Conservation (phyloP, 2,888 invertebrate genomes). For the Glaucopsyche alexis region DNA sequence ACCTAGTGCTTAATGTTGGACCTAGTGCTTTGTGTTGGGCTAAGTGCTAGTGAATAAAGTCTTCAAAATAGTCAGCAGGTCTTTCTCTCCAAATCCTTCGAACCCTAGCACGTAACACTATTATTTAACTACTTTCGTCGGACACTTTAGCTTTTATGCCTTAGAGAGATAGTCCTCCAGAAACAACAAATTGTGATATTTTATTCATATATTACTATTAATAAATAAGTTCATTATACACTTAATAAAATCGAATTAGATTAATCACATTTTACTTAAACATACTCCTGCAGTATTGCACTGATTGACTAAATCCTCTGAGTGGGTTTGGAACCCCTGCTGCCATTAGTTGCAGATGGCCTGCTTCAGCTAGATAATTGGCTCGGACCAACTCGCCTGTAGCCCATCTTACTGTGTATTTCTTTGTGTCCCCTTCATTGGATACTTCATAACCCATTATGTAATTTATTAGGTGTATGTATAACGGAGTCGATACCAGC, state of each 20-base stretch:
- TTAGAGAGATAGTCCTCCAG: too few relatives aligned
- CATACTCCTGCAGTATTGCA: slow-evolving; percentile 55
- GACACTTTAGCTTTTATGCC: too few relatives aligned
- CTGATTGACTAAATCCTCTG: slow-evolving; percentile 61
- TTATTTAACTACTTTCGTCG: too few relatives aligned
- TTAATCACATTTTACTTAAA: slow-evolving; percentile 39
- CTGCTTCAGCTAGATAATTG: slow-evolving; percentile 63
- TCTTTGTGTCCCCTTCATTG: slow-evolving; percentile 38
- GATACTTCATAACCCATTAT: slow-evolving; percentile 49
- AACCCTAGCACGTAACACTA: too few relatives aligned
- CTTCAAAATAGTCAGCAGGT: too few relatives aligned
- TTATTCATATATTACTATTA: not conserved
- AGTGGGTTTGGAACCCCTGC: slow-evolving; percentile 58
- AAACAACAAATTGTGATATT: not conserved
- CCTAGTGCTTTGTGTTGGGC: too few relatives aligned
- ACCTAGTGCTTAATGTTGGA: too few relatives aligned
- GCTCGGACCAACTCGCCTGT: slow-evolving; percentile 53
- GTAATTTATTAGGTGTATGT: slow-evolving; percentile 54
- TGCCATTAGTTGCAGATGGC: slow-evolving; percentile 57
- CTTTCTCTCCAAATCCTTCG: too few relatives aligned
- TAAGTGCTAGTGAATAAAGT: too few relatives aligned
- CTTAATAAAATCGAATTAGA: not conserved
- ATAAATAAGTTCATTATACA: slow-evolving; percentile 4
- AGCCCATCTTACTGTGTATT: slow-evolving; percentile 59
- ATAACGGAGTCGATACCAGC: slow-evolving; percentile 61